Evolutionary conservation across 2,888 invertebrate genomes (phyloP).

Genomic region (Chaetogeoica ovagalla): DNA sequence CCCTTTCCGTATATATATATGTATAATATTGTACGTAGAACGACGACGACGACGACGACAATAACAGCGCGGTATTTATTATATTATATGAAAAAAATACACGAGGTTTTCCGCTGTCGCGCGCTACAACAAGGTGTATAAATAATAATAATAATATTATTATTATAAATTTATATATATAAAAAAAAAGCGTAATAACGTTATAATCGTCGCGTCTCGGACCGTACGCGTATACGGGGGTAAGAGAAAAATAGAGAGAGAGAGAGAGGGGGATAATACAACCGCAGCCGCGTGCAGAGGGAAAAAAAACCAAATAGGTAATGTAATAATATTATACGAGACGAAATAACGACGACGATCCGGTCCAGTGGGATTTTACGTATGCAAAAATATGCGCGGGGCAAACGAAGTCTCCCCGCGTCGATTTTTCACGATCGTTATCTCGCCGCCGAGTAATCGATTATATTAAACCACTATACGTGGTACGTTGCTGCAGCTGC

Average conservation of each 20-base stretch:
- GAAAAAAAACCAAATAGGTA: neutral
- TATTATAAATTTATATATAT: neutral
- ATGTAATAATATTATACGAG: neutral
- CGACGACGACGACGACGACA: neutral
- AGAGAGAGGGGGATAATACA: neutral
- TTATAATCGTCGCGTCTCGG: neutral
- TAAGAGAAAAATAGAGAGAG: no score
- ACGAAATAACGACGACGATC: constrained; percentile 20
- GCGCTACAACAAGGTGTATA: no score
- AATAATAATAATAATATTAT: neutral
- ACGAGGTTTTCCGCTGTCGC: neutral
- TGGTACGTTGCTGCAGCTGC: no score
- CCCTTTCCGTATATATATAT: no score
- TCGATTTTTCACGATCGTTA: constrained; percentile 33
- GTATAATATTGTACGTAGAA: neutral
- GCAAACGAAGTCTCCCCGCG: constrained; percentile 4
- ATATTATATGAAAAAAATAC: neutral
- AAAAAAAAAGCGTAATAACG: neutral
- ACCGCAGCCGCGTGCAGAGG: neutral
- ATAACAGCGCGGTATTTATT: neutral
- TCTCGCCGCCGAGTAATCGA: neutral
- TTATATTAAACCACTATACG: no score
- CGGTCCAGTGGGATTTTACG: constrained; percentile 27
- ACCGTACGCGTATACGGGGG: neutral
- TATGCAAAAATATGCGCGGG: constrained; percentile 40